Evolutionary conservation across 2,797 vertebrate species (phyloP).

Genomic region (Danio albolineatus): DNA sequence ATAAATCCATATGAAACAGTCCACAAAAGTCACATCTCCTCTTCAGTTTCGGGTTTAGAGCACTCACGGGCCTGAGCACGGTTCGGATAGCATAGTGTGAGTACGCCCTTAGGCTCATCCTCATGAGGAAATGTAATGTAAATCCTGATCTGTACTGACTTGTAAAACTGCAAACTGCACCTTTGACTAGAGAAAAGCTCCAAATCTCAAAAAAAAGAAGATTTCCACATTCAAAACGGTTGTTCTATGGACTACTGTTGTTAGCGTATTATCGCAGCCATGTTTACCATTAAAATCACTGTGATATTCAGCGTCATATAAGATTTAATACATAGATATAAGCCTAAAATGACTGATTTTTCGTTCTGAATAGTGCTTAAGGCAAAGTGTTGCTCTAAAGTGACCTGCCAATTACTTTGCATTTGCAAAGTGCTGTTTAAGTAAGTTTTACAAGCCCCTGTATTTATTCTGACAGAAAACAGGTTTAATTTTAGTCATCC

Average conservation of each 20-base stretch:
- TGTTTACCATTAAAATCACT: background rate
- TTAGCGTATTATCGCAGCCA: too few relatives aligned
- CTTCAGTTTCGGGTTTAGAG: too few relatives aligned
- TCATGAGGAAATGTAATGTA: background rate
- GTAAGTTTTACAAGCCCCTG: background rate
- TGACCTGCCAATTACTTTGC: conserved; percentile 5
- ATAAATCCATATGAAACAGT: too few relatives aligned
- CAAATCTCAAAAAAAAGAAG: too few relatives aligned
- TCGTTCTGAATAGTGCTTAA: background rate
- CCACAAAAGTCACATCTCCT: too few relatives aligned
- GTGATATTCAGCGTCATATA: background rate
- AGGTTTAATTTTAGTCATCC: conserved; percentile 35
- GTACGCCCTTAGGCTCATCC: too few relatives aligned
- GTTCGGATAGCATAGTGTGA: too few relatives aligned
- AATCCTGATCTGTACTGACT: background rate
- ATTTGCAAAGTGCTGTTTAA: conserved; percentile 7
- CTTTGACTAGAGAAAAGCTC: background rate
- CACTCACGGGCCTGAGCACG: too few relatives aligned
- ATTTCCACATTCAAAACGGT: background rate
- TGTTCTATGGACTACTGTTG: background rate
- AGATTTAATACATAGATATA: background rate
- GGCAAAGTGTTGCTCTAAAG: background rate
- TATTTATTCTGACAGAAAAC: conserved; percentile 19
- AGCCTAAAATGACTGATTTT: background rate
- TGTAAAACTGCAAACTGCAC: background rate